Conservation (phyloP, 2,797 vertebrate genomes). For the Clarias laeviceps region DNA sequence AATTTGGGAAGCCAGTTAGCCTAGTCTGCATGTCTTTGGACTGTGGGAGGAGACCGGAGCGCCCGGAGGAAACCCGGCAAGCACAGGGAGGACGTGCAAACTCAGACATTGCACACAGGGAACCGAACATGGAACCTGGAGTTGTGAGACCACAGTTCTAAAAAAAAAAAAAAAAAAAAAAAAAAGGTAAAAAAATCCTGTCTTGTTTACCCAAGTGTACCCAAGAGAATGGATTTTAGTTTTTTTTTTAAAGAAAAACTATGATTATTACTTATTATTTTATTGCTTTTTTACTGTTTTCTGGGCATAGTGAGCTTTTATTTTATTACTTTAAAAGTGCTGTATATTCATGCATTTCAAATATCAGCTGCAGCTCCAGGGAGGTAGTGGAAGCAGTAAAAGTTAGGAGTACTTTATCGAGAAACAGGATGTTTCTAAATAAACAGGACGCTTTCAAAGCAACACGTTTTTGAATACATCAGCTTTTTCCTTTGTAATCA, state of each 20-base stretch:
- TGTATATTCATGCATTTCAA: neutral
- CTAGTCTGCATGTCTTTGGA: too few species aligned
- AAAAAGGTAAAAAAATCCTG: neutral
- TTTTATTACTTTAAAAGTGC: neutral
- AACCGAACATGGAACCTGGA: too few species aligned
- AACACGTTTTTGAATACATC: neutral
- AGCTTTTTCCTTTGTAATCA: neutral
- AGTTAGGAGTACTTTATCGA: neutral
- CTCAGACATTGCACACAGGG: too few species aligned
- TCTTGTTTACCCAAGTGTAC: neutral
- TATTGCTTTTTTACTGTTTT: neutral
- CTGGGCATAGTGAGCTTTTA: neutral
- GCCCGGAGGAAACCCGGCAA: too few species aligned
- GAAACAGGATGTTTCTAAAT: conserved; percentile 3
- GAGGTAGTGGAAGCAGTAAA: neutral
- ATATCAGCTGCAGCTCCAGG: neutral
- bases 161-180: too few species aligned
- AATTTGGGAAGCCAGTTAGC: too few species aligned
- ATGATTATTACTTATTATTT: neutral
- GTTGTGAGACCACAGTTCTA: too few species aligned
- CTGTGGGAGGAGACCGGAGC: too few species aligned
- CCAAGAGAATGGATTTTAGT: neutral
- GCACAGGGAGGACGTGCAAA: too few species aligned
- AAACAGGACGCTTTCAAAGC: neutral
- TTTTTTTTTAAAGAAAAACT: neutral